A percentile compares a stretch with the other conserved stretches of the same genome.
Conservation (phyloP, 1,140 invertebrate genomes). For the Gyrodactylus bullatarudis region DNA sequence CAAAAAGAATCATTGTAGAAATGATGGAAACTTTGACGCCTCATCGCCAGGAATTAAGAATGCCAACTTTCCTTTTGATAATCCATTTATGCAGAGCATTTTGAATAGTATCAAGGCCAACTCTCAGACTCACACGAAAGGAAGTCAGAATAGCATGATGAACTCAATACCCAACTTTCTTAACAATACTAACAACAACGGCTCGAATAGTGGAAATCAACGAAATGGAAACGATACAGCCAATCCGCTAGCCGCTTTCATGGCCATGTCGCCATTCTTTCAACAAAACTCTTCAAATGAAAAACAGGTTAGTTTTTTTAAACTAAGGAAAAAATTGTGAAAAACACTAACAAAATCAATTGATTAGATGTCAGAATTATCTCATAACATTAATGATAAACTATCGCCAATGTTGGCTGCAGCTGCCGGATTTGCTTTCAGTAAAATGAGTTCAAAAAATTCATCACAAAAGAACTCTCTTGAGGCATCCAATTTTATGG, state of each 20-base stretch:
- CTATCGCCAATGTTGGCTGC: background rate
- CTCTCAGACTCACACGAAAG: no score
- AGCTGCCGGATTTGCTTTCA: background rate
- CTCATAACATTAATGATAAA: no score
- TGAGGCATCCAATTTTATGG: no score
- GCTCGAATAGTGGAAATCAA: background rate
- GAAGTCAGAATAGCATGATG: background rate
- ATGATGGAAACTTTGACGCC: background rate
- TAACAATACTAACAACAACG: no score
- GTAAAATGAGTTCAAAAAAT: background rate
- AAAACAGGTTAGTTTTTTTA: background rate
- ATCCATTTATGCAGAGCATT: background rate
- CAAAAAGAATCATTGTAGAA: background rate
- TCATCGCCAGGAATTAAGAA: no score
- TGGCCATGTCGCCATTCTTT: background rate
- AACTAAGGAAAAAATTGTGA: background rate
- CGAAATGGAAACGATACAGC: background rate
- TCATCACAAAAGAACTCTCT: background rate
- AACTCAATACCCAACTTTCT: background rate
- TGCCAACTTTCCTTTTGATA: background rate
- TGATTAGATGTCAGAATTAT: background rate
- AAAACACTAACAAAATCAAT: background rate
- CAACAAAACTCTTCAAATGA: no score
- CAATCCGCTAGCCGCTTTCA: background rate
- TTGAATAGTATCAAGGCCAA: background rate